Percentiles rank a stretch among this genome's conserved stretches.
Conservation (phyloP, 2,113 vertebrate genomes). For the Phasianus colchicus region DNA sequence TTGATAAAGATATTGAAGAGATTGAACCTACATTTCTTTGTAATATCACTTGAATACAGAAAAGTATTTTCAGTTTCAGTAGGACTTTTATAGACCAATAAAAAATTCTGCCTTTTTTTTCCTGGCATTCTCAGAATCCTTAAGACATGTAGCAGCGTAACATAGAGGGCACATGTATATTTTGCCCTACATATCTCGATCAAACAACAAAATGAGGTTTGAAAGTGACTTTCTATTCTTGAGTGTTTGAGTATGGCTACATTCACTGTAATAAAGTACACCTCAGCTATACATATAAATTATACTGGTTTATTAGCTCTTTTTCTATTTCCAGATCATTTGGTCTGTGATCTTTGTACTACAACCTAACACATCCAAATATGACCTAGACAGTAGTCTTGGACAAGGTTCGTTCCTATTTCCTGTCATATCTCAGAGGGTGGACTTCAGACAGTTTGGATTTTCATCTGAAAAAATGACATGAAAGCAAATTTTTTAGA, state of each 20-base stretch:
- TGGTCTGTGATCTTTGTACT: neutral
- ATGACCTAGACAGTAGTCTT: neutral
- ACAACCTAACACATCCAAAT: neutral
- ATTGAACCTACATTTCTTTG: neutral
- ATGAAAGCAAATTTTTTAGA: neutral
- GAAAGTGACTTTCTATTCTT: neutral
- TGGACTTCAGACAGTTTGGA: neutral
- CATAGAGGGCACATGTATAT: neutral
- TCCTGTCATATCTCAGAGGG: neutral
- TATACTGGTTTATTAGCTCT: neutral
- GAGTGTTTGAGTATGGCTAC: neutral
- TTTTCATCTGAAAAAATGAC: neutral
- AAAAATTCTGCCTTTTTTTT: neutral
- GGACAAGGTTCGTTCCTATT: neutral
- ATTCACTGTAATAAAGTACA: neutral
- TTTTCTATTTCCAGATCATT: neutral
- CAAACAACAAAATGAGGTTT: neutral
- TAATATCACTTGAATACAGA: neutral
- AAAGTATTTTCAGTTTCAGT: neutral
- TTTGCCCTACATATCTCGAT: neutral
- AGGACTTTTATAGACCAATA: neutral
- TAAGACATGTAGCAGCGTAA: neutral
- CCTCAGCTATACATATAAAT: neutral
- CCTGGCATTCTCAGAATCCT: neutral
- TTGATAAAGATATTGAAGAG: too few relatives aligned